phyloP scores from a whole-genome alignment of 2,888 invertebrate species.

The Pilophorus perplexus region DNA sequence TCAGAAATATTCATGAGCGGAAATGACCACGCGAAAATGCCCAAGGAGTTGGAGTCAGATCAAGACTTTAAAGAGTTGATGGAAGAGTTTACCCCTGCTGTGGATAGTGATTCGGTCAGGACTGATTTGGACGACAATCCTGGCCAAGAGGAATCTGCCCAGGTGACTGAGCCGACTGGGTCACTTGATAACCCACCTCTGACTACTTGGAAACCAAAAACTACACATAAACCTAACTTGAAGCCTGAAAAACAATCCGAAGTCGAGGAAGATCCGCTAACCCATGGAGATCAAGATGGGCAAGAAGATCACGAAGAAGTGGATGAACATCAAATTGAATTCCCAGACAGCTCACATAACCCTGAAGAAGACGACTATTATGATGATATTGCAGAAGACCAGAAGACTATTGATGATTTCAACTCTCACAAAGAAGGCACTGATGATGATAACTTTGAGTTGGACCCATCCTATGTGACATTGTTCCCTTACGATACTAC shows the following conservation, averaged over 20 bases:
- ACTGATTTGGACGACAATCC: too few relatives aligned
- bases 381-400: slow-evolving; percentile 13
- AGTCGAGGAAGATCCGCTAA: too few relatives aligned
- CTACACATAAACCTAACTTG: too few relatives aligned
- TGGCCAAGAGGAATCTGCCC: too few relatives aligned
- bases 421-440: background rate
- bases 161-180: too few relatives aligned
- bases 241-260: too few relatives aligned
- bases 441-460: background rate
- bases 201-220: too few relatives aligned
- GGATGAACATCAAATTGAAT: background rate
- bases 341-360: background rate
- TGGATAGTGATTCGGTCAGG: too few relatives aligned
- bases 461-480: slow-evolving; percentile 1
- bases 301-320: background rate
- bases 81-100: too few relatives aligned
- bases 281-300: background rate
- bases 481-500: slow-evolving; percentile 2
- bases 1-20: slow-evolving; percentile 44
- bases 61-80: slow-evolving; percentile 22
- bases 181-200: too few relatives aligned
- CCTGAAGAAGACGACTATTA: slow-evolving; percentile 1
- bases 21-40: background rate
- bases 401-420: background rate
- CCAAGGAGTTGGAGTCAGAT: background rate